A percentile compares a stretch with the other conserved stretches of the same genome.
These are phyloP conservation scores for Sylvietta virens DNA, from an alignment of 2,113 vertebrate species.

Conservation along the genomic window DNA sequence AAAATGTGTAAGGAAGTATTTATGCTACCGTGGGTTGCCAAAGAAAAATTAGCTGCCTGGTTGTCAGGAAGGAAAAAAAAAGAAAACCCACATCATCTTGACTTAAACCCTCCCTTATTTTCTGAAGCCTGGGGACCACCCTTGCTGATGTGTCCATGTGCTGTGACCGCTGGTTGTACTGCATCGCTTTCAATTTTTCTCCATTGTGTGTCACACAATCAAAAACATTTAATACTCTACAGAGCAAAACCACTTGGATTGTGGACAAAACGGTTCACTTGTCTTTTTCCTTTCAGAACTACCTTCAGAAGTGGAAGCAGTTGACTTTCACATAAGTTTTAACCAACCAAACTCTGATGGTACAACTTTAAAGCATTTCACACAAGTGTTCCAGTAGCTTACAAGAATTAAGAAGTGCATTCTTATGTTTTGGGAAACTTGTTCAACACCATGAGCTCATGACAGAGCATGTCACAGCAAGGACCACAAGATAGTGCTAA, in stretches of 20 bases:
- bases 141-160: neutral
- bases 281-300: neutral
- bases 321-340: neutral
- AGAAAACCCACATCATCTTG: neutral
- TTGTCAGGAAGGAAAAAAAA: neutral
- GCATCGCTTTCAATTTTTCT: neutral
- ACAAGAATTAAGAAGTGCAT: neutral
- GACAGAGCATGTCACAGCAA: neutral
- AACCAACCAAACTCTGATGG: neutral
- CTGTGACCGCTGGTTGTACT: neutral
- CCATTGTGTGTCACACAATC: accelerated
- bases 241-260: neutral
- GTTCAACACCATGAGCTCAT: neutral
- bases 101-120: neutral
- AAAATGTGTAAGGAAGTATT: neutral
- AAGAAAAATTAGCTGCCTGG: neutral
- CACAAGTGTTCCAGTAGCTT: neutral
- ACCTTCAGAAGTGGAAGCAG: neutral
- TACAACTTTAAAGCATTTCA: neutral
- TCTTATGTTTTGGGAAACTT: neutral
- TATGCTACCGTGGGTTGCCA: neutral
- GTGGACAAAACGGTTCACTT: neutral
- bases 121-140: neutral
- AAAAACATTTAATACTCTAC: neutral
- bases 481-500: neutral